Evolutionary conservation across 2,888 invertebrate genomes (phyloP), one percentile per base, ranked within the genome.

Genomic region (Plebejus anna): DNA sequence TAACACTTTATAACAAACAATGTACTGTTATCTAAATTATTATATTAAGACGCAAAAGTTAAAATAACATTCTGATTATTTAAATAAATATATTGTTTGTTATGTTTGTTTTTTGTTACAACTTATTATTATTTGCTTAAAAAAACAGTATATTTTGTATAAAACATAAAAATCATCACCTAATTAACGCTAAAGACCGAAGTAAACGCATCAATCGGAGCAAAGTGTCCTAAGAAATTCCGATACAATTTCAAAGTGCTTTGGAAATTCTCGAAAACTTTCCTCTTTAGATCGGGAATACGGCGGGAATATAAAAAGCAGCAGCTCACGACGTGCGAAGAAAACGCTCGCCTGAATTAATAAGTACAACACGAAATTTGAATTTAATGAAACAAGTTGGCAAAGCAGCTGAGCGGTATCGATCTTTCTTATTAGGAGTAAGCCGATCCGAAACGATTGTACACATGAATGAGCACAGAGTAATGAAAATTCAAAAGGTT

Each of bases 381-480:
- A 94, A 94, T 94, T 94, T 94, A 94, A 94, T 94, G 94, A 94
- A 94, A 94, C 94, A 94, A 94, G 90, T 94, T 94, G 86, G 88
- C 85, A 86, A 82, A 89, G 84, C 92, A 90, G 92, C 92, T 91
- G 93, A 91, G 89, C 86, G 87, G 83, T 89, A 92, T 92, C 87
- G 93, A 93, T 93, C 88, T 81, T 82, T 81, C 84, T 86, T 86
- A 85, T 87, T 87, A 88, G 88, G 89, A 88, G 83, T 84, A 82
- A 83, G 84, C 83, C 81, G 82, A 81, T 81, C 82, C 81, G 78
- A 79, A 82, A 80, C 79, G 79, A 77, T 79, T 78, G 80, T 80
- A 76, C 77, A 79, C 77, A 78, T 79, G 79, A 79, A 80, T 80
- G 77, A 79, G 76, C 77, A 75, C 75, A 76, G 77, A 77, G 79